Percentiles rank a stretch among this genome's conserved stretches.
These are phyloP conservation scores for Brachyopa scutellaris DNA, from an alignment of 2,888 invertebrate genomes.

Conservation along the genomic window DNA sequence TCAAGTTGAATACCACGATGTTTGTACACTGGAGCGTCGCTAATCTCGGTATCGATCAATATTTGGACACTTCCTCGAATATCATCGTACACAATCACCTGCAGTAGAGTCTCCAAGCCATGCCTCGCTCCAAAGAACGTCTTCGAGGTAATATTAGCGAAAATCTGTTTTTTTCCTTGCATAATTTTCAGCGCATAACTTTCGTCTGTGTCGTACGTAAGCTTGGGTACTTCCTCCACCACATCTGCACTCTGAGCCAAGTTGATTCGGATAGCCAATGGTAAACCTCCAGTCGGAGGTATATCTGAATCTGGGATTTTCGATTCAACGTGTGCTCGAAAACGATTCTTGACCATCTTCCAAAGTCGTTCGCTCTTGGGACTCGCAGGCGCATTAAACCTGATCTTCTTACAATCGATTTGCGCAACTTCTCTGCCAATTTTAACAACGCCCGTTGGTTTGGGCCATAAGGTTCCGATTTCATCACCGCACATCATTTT, in stretches of 20 bases:
- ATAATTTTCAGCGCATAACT: slow-evolving; percentile 78
- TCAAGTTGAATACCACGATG: slow-evolving; percentile 93
- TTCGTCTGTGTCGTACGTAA: slow-evolving; percentile 83
- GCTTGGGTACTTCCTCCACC: slow-evolving; percentile 48
- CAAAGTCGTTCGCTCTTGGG: slow-evolving; percentile 72
- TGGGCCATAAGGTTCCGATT: slow-evolving; percentile 79
- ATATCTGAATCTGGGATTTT: slow-evolving; percentile 71
- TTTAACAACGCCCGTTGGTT: slow-evolving; percentile 80
- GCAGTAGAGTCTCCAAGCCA: slow-evolving; percentile 83
- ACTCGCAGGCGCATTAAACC: slow-evolving; percentile 73
- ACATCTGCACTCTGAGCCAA: slow-evolving; percentile 73
- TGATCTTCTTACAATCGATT: slow-evolving; percentile 78
- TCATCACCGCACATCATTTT: slow-evolving; percentile 80
- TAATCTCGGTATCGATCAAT: slow-evolving; percentile 84
- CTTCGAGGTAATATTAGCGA: slow-evolving; percentile 81
- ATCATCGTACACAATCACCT: slow-evolving; percentile 75
- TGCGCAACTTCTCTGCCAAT: slow-evolving; percentile 77
- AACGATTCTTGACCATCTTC: slow-evolving; percentile 77
- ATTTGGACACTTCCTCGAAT: slow-evolving; percentile 81
- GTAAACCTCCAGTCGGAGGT: slow-evolving; percentile 77
- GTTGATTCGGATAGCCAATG: slow-evolving; percentile 77
- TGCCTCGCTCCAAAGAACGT: slow-evolving; percentile 84
- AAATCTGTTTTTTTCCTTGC: slow-evolving; percentile 77
- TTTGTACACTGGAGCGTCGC: slow-evolving; percentile 90
- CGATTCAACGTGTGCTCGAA: slow-evolving; percentile 74